Base-by-base conservation (phyloP, 2,797 vertebrate species). In the Distichodus sexfasciatus region DNA sequence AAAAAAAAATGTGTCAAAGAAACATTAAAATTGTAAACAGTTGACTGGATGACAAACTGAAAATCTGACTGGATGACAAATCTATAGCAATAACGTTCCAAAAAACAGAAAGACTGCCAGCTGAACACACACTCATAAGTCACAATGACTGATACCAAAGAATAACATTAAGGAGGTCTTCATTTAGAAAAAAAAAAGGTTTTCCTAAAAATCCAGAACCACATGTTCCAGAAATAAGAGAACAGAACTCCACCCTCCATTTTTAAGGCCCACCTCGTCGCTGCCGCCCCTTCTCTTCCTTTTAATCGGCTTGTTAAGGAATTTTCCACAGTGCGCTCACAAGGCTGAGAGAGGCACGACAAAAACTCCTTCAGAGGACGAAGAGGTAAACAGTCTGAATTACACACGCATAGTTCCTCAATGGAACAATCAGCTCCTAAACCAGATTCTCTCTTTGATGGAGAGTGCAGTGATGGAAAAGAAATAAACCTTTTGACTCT, bases 251-350 rank as follows among this genome's bases (percentile, higher is more conserved):
- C 14, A 17, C 12, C 4, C 35, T n/a, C 5, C 9, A 17, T 43
- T 3, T 63, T 33, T 33, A 26, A 58, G 3, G 10, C 33, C 53
- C 53, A 57, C 33, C 4, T 9, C 9, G 14, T 41, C 26, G 31
- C 19, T 4, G n/a, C 12, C 6, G 3, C 15, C 14, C 41, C 14
- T 47, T 10, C 3, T 7, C 15, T n/a, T 10, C 33, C 2, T n/a
- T 50, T 38, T 47, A 48, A 38, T 40, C 29, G 50, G 33, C 17
- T 14, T 15, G 29, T 63, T 63, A 35, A 23, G 57, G 55, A 69
- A 40, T 29, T 69, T 17, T 50, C 46, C 35, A 17, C 15, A 51
- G 11, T 33, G 11, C 57, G 33, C 23, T 38, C 38, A 53, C 4
- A 23, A 51, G 46, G n/a, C 48, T 21, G 44, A 60, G 33, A 29